Conservation (phyloP, 2,113 vertebrate genomes). For the Peromyscus polionotus region DNA sequence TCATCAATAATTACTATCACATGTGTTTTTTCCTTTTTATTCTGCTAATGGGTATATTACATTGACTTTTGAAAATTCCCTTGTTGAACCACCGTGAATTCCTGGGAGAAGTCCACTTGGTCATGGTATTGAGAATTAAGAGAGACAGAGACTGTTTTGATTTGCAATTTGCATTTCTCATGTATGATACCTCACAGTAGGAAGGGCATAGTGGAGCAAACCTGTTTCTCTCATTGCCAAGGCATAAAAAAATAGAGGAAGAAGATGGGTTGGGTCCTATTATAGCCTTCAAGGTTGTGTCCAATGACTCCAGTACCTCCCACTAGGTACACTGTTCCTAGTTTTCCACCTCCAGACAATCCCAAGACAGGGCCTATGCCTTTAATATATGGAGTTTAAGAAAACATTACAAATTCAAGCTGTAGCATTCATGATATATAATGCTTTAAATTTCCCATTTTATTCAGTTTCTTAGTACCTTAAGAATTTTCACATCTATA, state of each 20-base stretch:
- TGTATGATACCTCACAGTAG: not conserved
- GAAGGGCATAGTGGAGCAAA: not conserved
- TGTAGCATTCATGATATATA: not conserved
- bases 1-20: not conserved
- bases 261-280: not conserved
- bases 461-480: not conserved
- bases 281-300: not conserved
- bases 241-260: not conserved
- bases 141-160: not conserved
- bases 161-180: not conserved
- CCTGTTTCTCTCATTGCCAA: not conserved
- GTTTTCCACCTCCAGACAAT: not conserved
- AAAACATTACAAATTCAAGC: not conserved
- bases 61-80: not conserved
- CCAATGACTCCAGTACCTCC: not conserved
- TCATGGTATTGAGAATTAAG: not conserved
- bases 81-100: not conserved
- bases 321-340: not conserved
- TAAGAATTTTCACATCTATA: not conserved
- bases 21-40: not conserved
- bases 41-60: not conserved
- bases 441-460: not conserved
- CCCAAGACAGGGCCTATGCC: too few relatives aligned
- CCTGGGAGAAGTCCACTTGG: not conserved
- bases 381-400: not conserved